These are phyloP conservation scores for Cuculus canorus DNA, from an alignment of 2,797 vertebrate species.

Conservation along the genomic window DNA sequence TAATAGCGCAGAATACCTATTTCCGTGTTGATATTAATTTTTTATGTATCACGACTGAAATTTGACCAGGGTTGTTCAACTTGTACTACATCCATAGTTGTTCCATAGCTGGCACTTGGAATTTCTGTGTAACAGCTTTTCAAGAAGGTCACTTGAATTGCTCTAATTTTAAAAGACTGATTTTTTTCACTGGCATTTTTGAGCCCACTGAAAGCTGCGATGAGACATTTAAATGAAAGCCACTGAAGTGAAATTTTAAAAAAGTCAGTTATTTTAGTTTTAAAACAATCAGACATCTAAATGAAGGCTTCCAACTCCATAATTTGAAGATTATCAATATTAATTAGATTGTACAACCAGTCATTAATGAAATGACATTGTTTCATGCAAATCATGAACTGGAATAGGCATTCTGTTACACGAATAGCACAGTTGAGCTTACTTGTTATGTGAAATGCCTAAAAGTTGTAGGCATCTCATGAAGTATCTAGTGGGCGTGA, in stretches of 20 bases:
- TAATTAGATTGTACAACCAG: neutral
- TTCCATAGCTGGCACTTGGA: neutral
- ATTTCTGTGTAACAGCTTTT: conserved; percentile 8
- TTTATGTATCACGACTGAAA: neutral
- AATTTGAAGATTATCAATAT: neutral
- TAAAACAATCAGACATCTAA: neutral
- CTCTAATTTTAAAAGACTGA: neutral
- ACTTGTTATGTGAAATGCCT: neutral
- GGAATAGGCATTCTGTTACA: neutral
- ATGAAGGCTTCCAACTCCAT: neutral
- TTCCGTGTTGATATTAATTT: neutral
- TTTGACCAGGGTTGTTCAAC: neutral
- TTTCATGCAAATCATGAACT: neutral
- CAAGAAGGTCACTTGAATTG: neutral
- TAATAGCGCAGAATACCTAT: neutral
- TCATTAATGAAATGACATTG: neutral
- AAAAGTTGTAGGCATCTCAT: neutral
- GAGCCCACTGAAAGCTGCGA: neutral
- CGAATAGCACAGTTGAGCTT: neutral
- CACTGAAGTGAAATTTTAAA: neutral
- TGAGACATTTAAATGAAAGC: neutral
- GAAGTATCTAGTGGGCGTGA: neutral
- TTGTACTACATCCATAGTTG: neutral
- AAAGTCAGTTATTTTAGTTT: neutral
- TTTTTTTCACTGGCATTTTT: neutral